Conservation (phyloP, 2,888 invertebrate genomes). For the Malthinus seriepunctatus region DNA sequence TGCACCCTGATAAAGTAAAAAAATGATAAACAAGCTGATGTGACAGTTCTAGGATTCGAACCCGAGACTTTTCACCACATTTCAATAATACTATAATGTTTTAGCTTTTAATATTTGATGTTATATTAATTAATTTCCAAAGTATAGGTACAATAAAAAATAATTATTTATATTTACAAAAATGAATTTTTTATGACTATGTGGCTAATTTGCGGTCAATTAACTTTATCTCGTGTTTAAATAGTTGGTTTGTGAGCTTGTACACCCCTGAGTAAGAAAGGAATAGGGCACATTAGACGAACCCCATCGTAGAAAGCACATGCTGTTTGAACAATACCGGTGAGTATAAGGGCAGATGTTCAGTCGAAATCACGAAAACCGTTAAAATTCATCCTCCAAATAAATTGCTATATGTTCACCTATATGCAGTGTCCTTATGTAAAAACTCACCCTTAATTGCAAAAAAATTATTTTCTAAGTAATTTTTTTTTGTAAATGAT, state of each 20-base stretch:
- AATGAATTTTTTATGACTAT: not conserved
- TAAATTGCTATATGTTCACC: not conserved
- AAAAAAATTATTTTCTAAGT: too few species aligned
- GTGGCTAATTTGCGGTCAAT: too few species aligned
- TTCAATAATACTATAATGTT: too few species aligned
- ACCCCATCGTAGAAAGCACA: slow-evolving; percentile 31
- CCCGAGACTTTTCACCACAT: too few species aligned
- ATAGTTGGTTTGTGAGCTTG: slow-evolving; percentile 5
- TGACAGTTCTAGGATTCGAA: too few species aligned
- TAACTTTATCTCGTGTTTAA: too few species aligned
- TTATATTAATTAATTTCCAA: too few species aligned
- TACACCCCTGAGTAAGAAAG: slow-evolving; percentile 17
- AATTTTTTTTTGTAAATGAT: too few species aligned
- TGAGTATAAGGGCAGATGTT: slow-evolving; percentile 37
- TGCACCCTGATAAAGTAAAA: too few species aligned
- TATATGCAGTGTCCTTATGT: not conserved
- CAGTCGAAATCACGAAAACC: slow-evolving; percentile 35
- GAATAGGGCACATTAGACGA: slow-evolving; percentile 21
- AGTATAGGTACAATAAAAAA: too few species aligned
- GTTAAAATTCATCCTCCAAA: slow-evolving; percentile 24
- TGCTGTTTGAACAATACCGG: slow-evolving; percentile 36
- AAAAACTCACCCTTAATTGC: slow-evolving; percentile 7
- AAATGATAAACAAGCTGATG: too few species aligned
- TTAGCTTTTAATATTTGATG: too few species aligned
- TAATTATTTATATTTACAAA: not conserved